phyloP scores from a whole-genome alignment of 2,113 vertebrate genomes.

The Lophotis ruficrista region DNA sequence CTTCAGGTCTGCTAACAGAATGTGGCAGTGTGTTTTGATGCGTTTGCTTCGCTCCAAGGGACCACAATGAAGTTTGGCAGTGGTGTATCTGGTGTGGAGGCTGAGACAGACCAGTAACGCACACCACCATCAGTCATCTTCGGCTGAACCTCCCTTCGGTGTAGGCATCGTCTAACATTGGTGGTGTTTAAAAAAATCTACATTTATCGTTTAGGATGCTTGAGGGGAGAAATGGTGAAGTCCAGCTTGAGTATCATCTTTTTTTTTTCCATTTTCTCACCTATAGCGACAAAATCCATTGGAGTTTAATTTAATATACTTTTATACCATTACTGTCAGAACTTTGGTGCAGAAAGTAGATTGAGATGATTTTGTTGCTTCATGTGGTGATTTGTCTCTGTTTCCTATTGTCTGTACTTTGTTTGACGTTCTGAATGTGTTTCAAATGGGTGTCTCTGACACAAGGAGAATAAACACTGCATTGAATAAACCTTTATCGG shows the following conservation, averaged over 20 bases:
- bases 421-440: background rate
- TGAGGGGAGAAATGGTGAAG: background rate
- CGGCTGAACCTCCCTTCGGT: background rate
- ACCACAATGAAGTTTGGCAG: background rate
- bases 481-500: background rate
- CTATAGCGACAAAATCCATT: background rate
- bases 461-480: background rate
- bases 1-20: background rate
- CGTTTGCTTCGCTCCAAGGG: background rate
- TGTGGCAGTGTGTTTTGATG: constrained; percentile 3
- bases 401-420: background rate
- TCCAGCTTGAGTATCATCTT: fast-evolving
- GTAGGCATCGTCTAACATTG: background rate
- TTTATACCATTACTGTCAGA: background rate
- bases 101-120: background rate
- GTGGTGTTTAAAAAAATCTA: background rate
- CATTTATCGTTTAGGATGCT: background rate
- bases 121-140: fast-evolving
- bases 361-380: background rate
- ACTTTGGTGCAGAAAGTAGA: background rate
- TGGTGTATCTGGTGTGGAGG: background rate
- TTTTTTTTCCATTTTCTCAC: background rate
- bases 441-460: background rate
- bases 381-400: background rate
- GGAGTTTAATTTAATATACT: background rate